Evolutionary conservation across 2,888 invertebrate species (phyloP).

Genomic region (Drosophila niveifrons): DNA sequence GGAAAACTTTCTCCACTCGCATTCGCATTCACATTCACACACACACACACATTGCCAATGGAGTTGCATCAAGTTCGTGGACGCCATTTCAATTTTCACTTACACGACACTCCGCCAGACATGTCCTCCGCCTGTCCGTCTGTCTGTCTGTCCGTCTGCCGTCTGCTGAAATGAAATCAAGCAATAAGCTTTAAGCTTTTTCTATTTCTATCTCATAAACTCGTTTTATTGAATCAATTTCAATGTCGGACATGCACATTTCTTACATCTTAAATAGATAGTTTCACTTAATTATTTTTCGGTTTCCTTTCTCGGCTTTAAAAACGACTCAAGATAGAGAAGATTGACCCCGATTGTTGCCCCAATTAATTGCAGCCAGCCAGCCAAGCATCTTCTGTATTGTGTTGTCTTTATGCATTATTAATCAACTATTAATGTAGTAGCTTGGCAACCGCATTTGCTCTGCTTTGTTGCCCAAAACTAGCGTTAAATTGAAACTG

Average conservation of each 20-base stretch:
- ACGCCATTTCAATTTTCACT: slow-evolving; percentile 63
- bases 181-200: slow-evolving; percentile 24
- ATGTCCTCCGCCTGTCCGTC: not conserved
- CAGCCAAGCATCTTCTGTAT: not conserved
- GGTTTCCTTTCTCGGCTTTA: not conserved
- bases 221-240: slow-evolving; percentile 25
- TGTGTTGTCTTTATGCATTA: not conserved
- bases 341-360: not conserved
- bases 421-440: not conserved
- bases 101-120: slow-evolving; percentile 23
- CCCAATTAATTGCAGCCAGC: not conserved
- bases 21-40: slow-evolving; percentile 30
- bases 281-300: slow-evolving; percentile 7
- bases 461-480: not conserved
- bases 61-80: slow-evolving; percentile 54
- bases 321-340: not conserved
- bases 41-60: slow-evolving; percentile 29
- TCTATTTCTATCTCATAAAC: slow-evolving; percentile 33
- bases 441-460: not conserved
- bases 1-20: slow-evolving; percentile 67
- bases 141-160: not conserved
- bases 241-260: slow-evolving; percentile 14
- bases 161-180: slow-evolving; percentile 11
- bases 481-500: not conserved
- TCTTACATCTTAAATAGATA: slow-evolving; percentile 2